Evolutionary conservation across 2,797 vertebrate genomes (phyloP).

Genomic region (Hylomyscus alleni): DNA sequence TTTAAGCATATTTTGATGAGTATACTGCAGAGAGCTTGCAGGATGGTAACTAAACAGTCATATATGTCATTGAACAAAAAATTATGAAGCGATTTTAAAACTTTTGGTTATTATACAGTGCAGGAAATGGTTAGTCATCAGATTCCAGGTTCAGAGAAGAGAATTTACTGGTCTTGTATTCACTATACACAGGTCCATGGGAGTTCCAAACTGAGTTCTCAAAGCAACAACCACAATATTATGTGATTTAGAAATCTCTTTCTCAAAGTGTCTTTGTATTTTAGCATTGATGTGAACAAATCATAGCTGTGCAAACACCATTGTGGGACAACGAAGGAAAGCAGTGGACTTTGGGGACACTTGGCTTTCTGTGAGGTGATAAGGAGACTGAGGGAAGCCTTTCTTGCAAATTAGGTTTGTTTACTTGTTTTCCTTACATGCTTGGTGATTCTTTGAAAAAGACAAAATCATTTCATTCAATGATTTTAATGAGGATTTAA

Average conservation of each 20-base stretch:
- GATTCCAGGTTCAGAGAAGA: constrained; percentile 5
- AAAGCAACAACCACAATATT: background rate
- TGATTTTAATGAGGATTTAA: constrained; percentile 23
- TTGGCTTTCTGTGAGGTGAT: background rate
- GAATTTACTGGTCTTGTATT: background rate
- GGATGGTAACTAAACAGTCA: background rate
- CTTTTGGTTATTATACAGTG: background rate
- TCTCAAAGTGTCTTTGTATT: background rate
- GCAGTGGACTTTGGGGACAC: background rate
- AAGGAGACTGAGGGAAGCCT: background rate
- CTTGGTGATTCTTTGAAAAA: constrained; percentile 3
- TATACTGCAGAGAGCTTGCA: background rate
- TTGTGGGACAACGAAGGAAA: background rate
- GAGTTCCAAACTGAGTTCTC: background rate
- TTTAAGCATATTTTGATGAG: constrained; percentile 22
- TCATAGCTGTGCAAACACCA: background rate
- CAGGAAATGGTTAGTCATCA: constrained; percentile 38
- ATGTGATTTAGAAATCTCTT: background rate
- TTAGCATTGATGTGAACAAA: background rate
- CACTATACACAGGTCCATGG: background rate
- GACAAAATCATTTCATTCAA: constrained; percentile 26
- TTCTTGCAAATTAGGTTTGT: background rate
- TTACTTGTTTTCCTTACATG: background rate
- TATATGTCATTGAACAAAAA: constrained; percentile 50
- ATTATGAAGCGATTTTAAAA: background rate